Base-by-base conservation (phyloP, 2,888 invertebrate genomes). In the Lagria hirta region DNA sequence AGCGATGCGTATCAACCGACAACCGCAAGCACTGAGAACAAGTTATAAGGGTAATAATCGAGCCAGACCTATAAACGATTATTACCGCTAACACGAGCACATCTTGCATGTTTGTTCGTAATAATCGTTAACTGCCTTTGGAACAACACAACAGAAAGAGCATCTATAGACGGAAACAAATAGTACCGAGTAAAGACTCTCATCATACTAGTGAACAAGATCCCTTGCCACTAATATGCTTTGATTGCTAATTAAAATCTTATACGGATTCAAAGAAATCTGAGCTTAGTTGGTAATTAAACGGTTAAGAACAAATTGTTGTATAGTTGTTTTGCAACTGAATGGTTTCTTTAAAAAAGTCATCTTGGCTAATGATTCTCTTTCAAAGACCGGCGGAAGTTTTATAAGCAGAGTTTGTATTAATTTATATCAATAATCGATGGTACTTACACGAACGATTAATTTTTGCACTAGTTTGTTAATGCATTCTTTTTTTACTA, bases 21-120 rank as follows among this genome's bases (percentile, higher is more conserved):
- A 51, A 57, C 58, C 56, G 53, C 57, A 52, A 61, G 55, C 58
- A 56, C 51, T 50, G 50, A 53, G 56, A 62, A 65, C 65, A 58
- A 64, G 63, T 64, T 65, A 64, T 61, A 61, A 60, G 58, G 58
- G 54, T 55, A 55, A 59, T 60, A 57, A 60, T 62, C 55, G 51
- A 56, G 57, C 56, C 61, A 58, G 58, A 58, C 53, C 58, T 49
- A 59, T 61, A 60, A 61, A 55, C 51, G 48, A 44, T 46, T 48
- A 38, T 43, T 48, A 48, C 48, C 37, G 48, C 45, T 48, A 48
- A 44, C 51, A 32, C 45, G 40, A 45, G 42, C 48, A 48, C 50
- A 48, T 51, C 55, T 55, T 42, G 52, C 54, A 49, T 55, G 55
- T 54, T 53, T 52, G 48, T 48, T 51, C 52, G 49, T 51, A 52